These are phyloP conservation scores for Lasioglossum villosulum DNA, from an alignment of 2,888 invertebrate species.

Conservation along the genomic window DNA sequence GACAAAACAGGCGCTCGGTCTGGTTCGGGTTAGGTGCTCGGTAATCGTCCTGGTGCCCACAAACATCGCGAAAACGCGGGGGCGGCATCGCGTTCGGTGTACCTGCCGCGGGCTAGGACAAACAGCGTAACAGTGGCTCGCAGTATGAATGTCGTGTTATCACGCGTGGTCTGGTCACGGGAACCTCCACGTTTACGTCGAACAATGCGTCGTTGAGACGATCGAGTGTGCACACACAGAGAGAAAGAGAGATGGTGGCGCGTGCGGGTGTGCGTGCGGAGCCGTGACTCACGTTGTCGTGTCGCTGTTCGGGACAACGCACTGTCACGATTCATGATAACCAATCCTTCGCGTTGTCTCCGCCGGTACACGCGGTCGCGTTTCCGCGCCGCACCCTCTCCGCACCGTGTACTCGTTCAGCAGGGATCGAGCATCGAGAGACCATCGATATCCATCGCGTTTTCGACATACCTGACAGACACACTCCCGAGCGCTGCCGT, in stretches of 20 bases:
- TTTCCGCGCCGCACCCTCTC: constrained; percentile 25
- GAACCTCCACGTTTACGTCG: constrained; percentile 28
- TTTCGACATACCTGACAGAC: constrained; percentile 64
- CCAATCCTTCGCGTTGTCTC: constrained; percentile 54
- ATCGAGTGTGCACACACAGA: neutral
- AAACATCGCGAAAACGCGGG: constrained; percentile 23
- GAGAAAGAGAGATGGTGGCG: neutral
- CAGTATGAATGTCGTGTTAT: constrained; percentile 56
- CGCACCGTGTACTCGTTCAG: constrained; percentile 58
- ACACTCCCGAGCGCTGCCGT: constrained; percentile 28
- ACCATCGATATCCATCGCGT: constrained; percentile 67
- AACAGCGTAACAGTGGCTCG: constrained; percentile 58
- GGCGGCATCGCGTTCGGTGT: constrained; percentile 9
- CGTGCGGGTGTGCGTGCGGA: neutral
- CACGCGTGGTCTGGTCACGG: constrained; percentile 36
- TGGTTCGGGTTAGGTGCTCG: neutral
- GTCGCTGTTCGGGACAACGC: constrained; percentile 55
- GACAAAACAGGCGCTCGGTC: neutral
- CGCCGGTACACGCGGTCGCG: constrained; percentile 47
- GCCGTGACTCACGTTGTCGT: constrained; percentile 41
- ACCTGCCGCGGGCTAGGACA: constrained; percentile 21
- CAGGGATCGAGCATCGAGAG: constrained; percentile 69
- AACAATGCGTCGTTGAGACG: constrained; percentile 58
- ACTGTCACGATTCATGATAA: constrained; percentile 54
- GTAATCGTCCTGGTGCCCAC: neutral